Base-by-base conservation (phyloP, 2,113 vertebrate species). In the Nematolebias whitei region DNA sequence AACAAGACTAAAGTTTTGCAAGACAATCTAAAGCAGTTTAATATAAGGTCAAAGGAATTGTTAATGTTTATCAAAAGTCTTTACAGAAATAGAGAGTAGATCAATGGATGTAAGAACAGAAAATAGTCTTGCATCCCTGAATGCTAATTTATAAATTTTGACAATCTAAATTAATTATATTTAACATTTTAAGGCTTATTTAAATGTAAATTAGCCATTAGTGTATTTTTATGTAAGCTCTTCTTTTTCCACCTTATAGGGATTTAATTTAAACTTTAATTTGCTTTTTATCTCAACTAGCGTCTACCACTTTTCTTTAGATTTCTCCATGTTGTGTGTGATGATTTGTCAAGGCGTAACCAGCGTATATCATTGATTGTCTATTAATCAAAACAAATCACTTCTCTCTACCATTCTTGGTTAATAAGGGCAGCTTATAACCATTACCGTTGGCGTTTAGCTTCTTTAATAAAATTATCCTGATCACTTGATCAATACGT, bases 401-500 rank as follows among this genome's bases (percentile, higher is more conserved):
- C 55, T 15, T 60, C 2, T 32, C 26, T 15, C 59, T 23, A 44
- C 69, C 47, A 74, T 71, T 71, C n/a, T 48, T 20, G 35, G 54
- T 62, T 59, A 56, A 71, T 73, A 74, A 58, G 50, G 57, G 57
- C 75, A 71, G 32, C 54, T 66, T 77, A 62, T 29, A 60, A 51
- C 72, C 47, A 80, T 81, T 76, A 69, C 49, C 9, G 40, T 54
- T 71, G 77, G 44, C 73, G 78, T 82, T 76, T 85, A 74, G 58
- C 67, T 73, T 45, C 62, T 73, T 76, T 84, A 83, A 85, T 86
- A 58, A 65, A 71, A 84, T 84, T 41, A 78, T 68, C 57, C 44
- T 45, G 57, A 85, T 79, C 61, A 61, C 43, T 65, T 78, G 63
- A 71, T 89, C 81, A 62, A 89, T 89, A 76, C 12, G 4, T 64